Conservation (phyloP, 2,797 vertebrate genomes). For the Falco biarmicus region DNA sequence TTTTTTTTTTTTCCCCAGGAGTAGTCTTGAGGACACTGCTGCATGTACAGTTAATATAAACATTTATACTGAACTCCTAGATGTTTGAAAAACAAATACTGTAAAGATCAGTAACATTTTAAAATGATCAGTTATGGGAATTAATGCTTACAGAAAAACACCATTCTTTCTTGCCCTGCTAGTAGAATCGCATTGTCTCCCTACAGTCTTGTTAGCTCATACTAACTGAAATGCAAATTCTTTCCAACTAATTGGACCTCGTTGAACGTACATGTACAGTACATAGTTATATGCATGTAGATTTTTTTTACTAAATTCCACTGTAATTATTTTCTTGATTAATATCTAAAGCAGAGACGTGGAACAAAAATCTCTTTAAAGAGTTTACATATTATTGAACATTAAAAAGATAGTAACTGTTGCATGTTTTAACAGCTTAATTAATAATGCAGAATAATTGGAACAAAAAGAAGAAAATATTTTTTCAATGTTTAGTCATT, state of each 20-base stretch:
- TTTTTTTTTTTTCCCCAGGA: constrained; percentile 8
- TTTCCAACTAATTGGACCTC: constrained; percentile 80
- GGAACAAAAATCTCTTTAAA: constrained; percentile 67
- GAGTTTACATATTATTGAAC: constrained; percentile 67
- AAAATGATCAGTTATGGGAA: constrained; percentile 76
- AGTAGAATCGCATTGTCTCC: constrained; percentile 77
- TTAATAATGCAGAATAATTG: constrained; percentile 55
- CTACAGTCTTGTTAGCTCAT: constrained; percentile 80
- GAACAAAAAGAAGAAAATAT: constrained; percentile 53
- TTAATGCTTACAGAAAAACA: constrained; percentile 76
- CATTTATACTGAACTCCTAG: constrained; percentile 72
- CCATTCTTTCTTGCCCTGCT: constrained; percentile 70
- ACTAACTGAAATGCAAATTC: constrained; percentile 83
- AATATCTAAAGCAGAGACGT: constrained; percentile 65
- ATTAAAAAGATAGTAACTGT: constrained; percentile 68
- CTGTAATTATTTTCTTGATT: constrained; percentile 78
- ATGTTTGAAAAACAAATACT: constrained; percentile 75
- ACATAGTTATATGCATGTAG: constrained; percentile 75
- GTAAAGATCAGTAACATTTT: constrained; percentile 78
- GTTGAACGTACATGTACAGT: constrained; percentile 76
- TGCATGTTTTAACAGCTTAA: constrained; percentile 62
- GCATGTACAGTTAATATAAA: constrained; percentile 59
- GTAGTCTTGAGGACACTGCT: constrained; percentile 41
- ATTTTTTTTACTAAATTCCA: constrained; percentile 72
- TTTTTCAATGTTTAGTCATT: constrained; percentile 43